Conservation (phyloP, 2,797 vertebrate species). For the Hozukius guyotensis region DNA sequence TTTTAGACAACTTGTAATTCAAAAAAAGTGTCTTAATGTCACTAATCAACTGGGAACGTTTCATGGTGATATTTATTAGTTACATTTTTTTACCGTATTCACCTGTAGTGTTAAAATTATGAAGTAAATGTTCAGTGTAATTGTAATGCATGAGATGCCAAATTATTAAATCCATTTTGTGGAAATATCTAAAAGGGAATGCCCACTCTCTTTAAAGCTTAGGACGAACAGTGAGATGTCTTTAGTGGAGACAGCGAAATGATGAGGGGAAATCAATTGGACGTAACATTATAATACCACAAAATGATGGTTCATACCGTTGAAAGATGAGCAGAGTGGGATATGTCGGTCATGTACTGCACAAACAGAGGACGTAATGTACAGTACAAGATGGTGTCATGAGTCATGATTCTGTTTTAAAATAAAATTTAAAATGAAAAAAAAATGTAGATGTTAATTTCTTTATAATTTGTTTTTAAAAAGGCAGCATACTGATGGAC, state of each 20-base stretch:
- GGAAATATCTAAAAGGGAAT: neutral
- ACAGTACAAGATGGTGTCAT: neutral
- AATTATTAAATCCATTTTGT: neutral
- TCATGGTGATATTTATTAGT: no score
- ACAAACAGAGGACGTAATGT: neutral
- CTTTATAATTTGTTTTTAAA: neutral
- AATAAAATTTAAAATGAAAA: neutral
- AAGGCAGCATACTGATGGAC: neutral
- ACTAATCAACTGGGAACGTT: no score
- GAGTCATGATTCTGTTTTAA: slow-evolving; percentile 11
- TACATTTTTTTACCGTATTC: no score
- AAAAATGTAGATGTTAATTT: neutral
- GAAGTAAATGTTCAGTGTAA: neutral
- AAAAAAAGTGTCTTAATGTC: no score
- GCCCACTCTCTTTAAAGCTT: neutral
- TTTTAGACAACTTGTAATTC: no score
- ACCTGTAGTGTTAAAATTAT: neutral
- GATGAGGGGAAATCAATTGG: neutral
- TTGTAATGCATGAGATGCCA: neutral
- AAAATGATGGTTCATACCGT: neutral
- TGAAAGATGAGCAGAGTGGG: neutral
- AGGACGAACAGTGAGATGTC: neutral
- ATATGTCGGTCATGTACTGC: neutral
- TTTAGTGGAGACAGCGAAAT: neutral
- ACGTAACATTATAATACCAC: neutral